Base-by-base conservation (phyloP, 2,797 vertebrate species). In the Darevskia nairensis region DNA sequence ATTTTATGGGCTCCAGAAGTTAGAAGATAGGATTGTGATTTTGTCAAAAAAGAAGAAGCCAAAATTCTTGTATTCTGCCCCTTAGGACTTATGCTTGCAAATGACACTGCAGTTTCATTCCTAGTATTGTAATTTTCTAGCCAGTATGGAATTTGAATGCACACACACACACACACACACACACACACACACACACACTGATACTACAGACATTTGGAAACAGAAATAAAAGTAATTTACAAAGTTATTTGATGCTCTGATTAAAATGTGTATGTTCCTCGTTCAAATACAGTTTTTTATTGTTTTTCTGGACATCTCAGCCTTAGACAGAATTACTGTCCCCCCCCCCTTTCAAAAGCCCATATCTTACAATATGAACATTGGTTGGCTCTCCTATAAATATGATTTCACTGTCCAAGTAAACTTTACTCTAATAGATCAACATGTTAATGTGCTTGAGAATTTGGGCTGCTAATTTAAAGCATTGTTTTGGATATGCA, bases 21-120 rank as follows among this genome's bases (percentile, higher is more conserved):
- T 46, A 7, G 32, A 61, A 88, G 86, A 15, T 86, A 87, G 89
- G 64, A 55, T 82, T 59, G 72, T 61, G 55, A 66, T 8, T 50
- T 69, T 4, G 4, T 9, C 35, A 85, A 79, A 74, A 29, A 19
- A n/a, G 50, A 80, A 89, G 9, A 80, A 89, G 9, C 5, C 55
- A 17, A 80, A 64, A 72, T 19, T 50, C 35, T 78, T 32, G 75
- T 39, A 27, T 32, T 86, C 41, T 25, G 8, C 44, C 64, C 41
- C 4, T n/a, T 64, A 44, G 9, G 29, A 78, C 2, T 32, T 64
- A 32, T 46, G 9, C 35, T 84, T 61, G 72, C 5, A 32, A 84
- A 72, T 46, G 59, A 46, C 39, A 44, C 59, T n/a, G 50, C 50
- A 44, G 19, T 81, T 75, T 68, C 35, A n/a, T 82, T 55, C 27